Evolutionary conservation across 2,888 invertebrate species (phyloP).

Genomic region (Halictus quadricinctus): DNA sequence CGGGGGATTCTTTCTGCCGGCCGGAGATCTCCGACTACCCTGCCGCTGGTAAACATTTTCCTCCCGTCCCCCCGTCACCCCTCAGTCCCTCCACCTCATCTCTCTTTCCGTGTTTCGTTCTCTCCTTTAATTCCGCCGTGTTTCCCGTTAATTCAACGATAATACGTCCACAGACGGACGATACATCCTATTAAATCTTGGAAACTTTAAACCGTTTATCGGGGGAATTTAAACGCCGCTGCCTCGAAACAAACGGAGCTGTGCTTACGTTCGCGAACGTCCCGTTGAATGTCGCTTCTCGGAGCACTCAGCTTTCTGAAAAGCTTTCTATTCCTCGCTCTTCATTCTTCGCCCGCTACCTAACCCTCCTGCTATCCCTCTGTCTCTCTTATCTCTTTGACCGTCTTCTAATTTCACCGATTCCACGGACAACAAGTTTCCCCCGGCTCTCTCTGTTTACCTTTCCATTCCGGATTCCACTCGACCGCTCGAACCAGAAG

Average conservation of each 20-base stretch:
- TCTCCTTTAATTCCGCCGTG: constrained; percentile 5
- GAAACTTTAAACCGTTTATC: constrained; percentile 1
- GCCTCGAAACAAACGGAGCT: not conserved
- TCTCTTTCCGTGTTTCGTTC: not conserved
- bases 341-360: not conserved
- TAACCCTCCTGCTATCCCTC: not conserved
- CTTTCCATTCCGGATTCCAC: not conserved
- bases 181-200: not conserved
- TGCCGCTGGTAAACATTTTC: constrained; percentile 3
- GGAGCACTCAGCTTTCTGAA: not conserved
- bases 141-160: constrained; percentile 4
- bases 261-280: not conserved
- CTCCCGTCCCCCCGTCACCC: not conserved
- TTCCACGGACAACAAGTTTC: constrained; percentile 30
- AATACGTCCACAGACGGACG: not conserved
- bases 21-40: not conserved
- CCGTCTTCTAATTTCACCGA: constrained; percentile 33
- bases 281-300: constrained; percentile 1
- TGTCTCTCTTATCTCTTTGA: constrained; percentile 15
- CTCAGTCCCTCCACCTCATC: not conserved
- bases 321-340: not conserved
- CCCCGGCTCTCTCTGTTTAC: constrained; percentile 13
- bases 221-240: not conserved
- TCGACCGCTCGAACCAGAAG: not conserved
- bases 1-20: constrained; percentile 28